Base-by-base conservation (phyloP, 2,888 invertebrate genomes). In the Drosophila subsilvestris region DNA sequence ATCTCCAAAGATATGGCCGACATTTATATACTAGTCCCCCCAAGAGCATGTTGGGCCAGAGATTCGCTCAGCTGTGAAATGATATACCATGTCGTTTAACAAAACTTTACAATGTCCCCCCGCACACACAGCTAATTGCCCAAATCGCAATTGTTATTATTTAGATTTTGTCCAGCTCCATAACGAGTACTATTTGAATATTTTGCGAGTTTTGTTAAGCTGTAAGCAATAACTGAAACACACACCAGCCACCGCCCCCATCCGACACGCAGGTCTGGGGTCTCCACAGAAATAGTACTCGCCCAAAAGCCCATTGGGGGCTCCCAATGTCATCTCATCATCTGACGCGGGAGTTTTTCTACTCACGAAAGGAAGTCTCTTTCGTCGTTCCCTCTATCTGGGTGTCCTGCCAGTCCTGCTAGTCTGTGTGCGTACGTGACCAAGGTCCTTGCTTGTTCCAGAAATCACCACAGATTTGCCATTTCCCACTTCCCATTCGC, bases 31-130 rank as follows among this genome's bases (percentile, higher is more conserved):
- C 22, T 3, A 80, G 44, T 29, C 27, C 8, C 53, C 55, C 63
- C 45, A 7, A 5, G 1, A 37, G 14, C 27, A 27, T 27, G 8
- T 9, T 27, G 27, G 9, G 14, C n/a, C n/a, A 63, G 45, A 54
- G 43, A 45, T 37, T 67, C 75, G 57, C 71, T 85, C 78, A 80
- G 62, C 82, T 90, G 81, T 89, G 78, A 90, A 90, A 90, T 90
- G 82, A 90, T 80, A 81, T 57, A 59, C 55, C 49, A 51, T 58
- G 58, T 7, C 63, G 45, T 68, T 79, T 75, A 56, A 51, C 49
- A 56, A 49, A 56, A 17, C 29, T n/a, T 43, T 32, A 22, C 18
- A 55, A 48, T 43, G 29, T 29, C 25, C 29, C 20, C 27, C 8
- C 27, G 9, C 10, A 10, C 32, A 14, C 14, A 37, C 37, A 37